Percentiles rank a stretch among this genome's conserved stretches.
phyloP scores from a whole-genome alignment of 1,140 invertebrate species.

The Leptopilina clavipes region DNA sequence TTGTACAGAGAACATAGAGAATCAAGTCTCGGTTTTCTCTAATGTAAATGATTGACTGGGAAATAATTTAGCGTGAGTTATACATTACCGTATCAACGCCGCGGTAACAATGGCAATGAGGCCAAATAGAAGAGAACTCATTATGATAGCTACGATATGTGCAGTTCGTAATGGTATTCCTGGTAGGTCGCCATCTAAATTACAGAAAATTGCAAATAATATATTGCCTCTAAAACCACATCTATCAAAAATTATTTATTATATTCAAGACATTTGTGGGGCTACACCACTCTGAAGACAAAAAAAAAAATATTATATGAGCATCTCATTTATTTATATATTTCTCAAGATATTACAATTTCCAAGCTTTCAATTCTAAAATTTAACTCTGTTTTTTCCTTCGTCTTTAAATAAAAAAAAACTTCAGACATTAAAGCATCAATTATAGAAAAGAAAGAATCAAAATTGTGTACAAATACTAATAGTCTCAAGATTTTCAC shows the following conservation, averaged over 20 bases:
- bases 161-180: conserved; percentile 63
- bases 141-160: conserved; percentile 68
- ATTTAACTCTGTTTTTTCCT: too few species aligned
- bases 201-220: conserved; percentile 40
- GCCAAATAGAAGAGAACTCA: conserved; percentile 66
- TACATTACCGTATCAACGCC: conserved; percentile 62
- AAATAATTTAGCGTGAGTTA: not conserved
- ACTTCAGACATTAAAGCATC: not conserved
- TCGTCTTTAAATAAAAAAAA: too few species aligned
- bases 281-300: too few species aligned
- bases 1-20: not conserved
- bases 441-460: not conserved
- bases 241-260: not conserved
- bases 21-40: not conserved
- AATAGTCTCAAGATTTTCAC: too few species aligned
- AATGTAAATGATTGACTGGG: not conserved
- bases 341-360: too few species aligned
- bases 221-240: not conserved
- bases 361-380: too few species aligned
- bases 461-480: not conserved
- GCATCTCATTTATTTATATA: too few species aligned
- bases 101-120: conserved; percentile 60
- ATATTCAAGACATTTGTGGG: too few species aligned
- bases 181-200: conserved; percentile 55
- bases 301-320: too few species aligned